Conservation (phyloP, 2,113 vertebrate species). For the Eolophus roseicapilla region DNA sequence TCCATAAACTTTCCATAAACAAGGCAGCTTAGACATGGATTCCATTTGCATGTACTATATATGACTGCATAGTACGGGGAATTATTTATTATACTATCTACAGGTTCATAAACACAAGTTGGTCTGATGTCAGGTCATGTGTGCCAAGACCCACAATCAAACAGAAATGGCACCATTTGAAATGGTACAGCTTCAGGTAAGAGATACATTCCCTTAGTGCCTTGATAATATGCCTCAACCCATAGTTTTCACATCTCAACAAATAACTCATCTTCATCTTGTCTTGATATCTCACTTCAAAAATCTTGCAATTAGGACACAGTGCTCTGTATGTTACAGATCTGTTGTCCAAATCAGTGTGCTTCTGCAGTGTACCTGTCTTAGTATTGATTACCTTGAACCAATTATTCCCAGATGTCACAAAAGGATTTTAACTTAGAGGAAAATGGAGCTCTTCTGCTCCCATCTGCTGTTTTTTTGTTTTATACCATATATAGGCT, state of each 20-base stretch:
- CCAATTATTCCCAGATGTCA: neutral
- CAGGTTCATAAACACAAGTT: neutral
- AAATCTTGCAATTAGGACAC: neutral
- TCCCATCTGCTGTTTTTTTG: neutral
- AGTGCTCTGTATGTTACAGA: rapidly evolving
- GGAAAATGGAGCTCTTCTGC: neutral
- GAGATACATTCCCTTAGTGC: neutral
- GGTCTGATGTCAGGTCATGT: neutral
- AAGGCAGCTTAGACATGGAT: neutral
- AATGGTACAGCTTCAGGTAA: neutral
- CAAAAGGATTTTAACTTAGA: neutral
- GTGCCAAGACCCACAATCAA: too few species aligned
- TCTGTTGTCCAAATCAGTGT: neutral
- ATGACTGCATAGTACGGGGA: neutral
- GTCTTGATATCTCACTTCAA: neutral
- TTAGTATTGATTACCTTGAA: neutral
- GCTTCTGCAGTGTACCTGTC: neutral
- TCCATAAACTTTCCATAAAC: neutral
- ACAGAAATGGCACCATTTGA: neutral
- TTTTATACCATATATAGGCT: neutral
- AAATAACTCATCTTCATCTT: neutral
- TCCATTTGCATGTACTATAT: neutral
- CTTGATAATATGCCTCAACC: neutral
- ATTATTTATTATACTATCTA: neutral
- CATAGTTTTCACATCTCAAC: neutral